Conservation (phyloP, 2,797 vertebrate genomes). For the Oceanodroma leucorhoa region DNA sequence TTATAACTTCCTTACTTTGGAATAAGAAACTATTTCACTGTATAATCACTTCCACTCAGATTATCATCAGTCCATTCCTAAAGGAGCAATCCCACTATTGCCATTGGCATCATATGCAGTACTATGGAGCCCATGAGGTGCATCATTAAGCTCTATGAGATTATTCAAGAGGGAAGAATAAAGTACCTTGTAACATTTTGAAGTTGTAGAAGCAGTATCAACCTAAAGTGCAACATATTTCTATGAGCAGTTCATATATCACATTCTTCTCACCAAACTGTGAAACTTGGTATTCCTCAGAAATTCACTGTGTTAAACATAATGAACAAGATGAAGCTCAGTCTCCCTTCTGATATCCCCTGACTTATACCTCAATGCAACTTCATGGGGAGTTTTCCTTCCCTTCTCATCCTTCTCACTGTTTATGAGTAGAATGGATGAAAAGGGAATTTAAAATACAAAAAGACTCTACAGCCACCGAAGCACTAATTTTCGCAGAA, state of each 20-base stretch:
- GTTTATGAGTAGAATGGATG: neutral
- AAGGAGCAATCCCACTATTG: accelerated
- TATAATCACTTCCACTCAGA: neutral
- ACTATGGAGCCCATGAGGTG: neutral
- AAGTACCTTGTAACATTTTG: neutral
- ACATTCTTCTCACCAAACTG: neutral
- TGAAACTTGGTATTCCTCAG: neutral
- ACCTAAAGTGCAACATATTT: neutral
- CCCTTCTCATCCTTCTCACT: neutral
- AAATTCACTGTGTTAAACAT: neutral
- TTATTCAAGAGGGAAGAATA: neutral
- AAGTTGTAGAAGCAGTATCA: neutral
- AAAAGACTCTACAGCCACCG: accelerated
- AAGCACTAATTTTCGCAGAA: neutral
- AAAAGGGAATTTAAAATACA: neutral
- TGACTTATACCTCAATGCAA: neutral
- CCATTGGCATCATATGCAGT: neutral
- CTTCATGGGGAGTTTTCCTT: neutral
- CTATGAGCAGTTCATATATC: neutral
- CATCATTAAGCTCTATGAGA: neutral
- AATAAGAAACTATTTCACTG: neutral
- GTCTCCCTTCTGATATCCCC: neutral
- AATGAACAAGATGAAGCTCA: neutral
- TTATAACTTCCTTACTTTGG: neutral
- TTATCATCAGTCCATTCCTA: neutral